These are phyloP conservation scores for Pteruthius melanotis DNA, from an alignment of 2,113 vertebrate species.

Conservation along the genomic window DNA sequence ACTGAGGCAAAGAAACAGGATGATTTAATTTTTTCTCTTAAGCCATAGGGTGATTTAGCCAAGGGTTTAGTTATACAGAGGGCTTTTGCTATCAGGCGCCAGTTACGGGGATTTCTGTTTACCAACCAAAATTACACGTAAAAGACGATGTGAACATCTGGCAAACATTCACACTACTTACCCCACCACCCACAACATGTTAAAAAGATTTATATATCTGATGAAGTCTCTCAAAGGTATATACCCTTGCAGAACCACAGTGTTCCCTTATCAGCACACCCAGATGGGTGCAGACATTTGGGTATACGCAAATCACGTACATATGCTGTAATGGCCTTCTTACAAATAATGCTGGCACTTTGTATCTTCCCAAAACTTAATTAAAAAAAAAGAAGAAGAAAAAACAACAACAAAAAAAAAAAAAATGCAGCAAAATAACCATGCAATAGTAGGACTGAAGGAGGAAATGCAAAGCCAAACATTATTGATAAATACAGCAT, in stretches of 20 bases:
- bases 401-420: not conserved
- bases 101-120: constrained; percentile 64
- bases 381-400: not conserved
- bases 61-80: constrained; percentile 31
- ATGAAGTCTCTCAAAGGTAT: constrained; percentile 44
- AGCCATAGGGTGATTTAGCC: constrained; percentile 9
- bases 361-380: not conserved
- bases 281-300: constrained; percentile 26
- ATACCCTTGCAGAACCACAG: constrained; percentile 13
- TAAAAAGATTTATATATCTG: constrained; percentile 46
- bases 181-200: constrained; percentile 51
- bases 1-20: constrained; percentile 3
- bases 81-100: constrained; percentile 41
- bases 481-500: accelerated
- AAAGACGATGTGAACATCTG: constrained; percentile 61
- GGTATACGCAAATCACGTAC: not conserved
- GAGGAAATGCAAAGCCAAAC: not conserved
- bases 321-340: not conserved
- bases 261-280: constrained; percentile 1
- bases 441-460: not conserved
- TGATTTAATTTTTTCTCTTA: constrained; percentile 3
- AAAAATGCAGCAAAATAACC: not conserved
- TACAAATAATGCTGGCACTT: not conserved
- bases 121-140: constrained; percentile 60
- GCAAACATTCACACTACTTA: constrained; percentile 51